These are phyloP conservation scores for Brachynemurus nebulosus DNA, from an alignment of 2,888 invertebrate species.

Conservation along the genomic window DNA sequence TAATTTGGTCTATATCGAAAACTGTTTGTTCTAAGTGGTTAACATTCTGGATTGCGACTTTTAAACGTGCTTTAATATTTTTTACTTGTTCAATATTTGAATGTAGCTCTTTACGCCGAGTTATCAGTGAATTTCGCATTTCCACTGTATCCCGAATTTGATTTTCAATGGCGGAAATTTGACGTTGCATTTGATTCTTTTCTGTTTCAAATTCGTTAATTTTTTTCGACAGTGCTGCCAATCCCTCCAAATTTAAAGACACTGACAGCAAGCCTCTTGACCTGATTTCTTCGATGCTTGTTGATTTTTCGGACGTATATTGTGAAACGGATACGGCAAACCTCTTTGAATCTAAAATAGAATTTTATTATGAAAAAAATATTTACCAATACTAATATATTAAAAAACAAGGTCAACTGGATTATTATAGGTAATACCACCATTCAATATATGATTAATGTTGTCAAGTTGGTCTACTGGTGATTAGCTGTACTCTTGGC, in stretches of 20 bases:
- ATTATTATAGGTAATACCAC: too few species aligned
- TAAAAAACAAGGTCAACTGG: too few species aligned
- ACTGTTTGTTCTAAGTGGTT: constrained; percentile 21
- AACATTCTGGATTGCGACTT: constrained; percentile 14
- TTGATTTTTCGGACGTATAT: constrained; percentile 39
- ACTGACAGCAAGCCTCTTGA: constrained; percentile 36
- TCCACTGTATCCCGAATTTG: constrained; percentile 21
- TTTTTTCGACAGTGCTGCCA: neutral
- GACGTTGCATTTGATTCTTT: constrained; percentile 20
- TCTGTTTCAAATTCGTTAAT: neutral
- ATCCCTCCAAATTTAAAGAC: neutral
- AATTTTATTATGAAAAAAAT: too few species aligned
- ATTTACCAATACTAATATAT: too few species aligned
- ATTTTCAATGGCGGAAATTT: constrained; percentile 25
- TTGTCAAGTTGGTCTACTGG: too few species aligned
- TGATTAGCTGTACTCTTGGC: too few species aligned
- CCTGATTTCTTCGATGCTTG: neutral
- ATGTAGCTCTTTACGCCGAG: constrained; percentile 17
- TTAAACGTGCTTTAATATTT: constrained; percentile 17
- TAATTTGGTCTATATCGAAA: constrained; percentile 24
- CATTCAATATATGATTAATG: too few species aligned
- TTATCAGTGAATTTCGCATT: neutral
- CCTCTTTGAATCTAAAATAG: constrained; percentile 38
- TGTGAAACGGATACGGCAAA: constrained; percentile 44
- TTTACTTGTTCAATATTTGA: constrained; percentile 18